Base-by-base conservation (phyloP, 2,888 invertebrate genomes). In the Drosophila kambysellisi region DNA sequence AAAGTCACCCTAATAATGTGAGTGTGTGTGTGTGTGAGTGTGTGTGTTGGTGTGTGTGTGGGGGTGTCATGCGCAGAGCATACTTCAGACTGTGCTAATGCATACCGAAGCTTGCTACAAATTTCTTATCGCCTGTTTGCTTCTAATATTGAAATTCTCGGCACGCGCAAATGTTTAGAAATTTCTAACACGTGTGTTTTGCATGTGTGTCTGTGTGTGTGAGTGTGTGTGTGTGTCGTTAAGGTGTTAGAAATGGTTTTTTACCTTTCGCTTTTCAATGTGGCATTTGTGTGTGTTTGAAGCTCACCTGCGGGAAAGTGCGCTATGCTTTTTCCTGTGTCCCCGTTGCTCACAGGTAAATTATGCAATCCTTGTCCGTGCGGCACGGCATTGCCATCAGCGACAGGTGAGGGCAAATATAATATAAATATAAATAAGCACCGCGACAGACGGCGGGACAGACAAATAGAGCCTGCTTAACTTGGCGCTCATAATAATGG, bases 111-210 rank as follows among this genome's bases (percentile, higher is more conserved):
- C 81, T 69, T 80, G 11, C 76, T 83, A 48, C 5, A 4, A 2
- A 9, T 3, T 74, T 52, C 76, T 92, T 82, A 29, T 72, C 81
- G 85, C 92, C 92, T 91, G 90, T 68, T 87, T 65, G 53, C 87
- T 91, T 92, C 92, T 92, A 92, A 92, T 92, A 91, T 90, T 88
- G 81, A 91, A 92, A 92, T 92, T 92, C 92, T 91, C 92, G 89
- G 82, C 83, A 87, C 69, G 83, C 84, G 83, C 88, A 79, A 81
- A 82, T 62, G 81, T 80, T 89, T 91, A 92, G 92, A 91, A 89
- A 85, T 84, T 86, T 88, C 91, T 90, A 91, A 91, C 79, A 61
- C 63, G 51, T 41, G 46, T 54, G 11, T 43, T 33, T 4, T 43
- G 8, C 33, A 3, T 5, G 11, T 35, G 5, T 43, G 9, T 7